Conservation (phyloP, 1,140 invertebrate genomes). For the Melanaphis sacchari region DNA sequence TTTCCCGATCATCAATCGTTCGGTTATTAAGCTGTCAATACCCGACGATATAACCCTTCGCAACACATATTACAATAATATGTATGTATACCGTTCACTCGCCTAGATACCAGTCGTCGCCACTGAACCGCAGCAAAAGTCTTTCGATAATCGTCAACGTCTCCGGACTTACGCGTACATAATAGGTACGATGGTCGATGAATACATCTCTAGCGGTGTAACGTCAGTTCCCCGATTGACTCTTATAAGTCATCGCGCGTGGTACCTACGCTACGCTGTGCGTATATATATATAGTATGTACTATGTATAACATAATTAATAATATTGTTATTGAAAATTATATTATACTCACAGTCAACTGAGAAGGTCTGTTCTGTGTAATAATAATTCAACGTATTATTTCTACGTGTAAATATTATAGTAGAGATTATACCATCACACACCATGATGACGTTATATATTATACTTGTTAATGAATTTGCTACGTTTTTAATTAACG, state of each 20-base stretch:
- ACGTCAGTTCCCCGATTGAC: neutral
- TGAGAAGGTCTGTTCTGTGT: no score
- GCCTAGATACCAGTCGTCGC: neutral
- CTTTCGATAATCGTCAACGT: neutral
- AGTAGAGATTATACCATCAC: no score
- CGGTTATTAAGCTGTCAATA: slow-evolving; percentile 57
- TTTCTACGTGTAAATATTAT: no score
- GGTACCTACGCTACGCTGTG: no score
- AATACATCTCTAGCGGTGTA: neutral
- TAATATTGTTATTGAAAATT: no score
- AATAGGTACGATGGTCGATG: no score
- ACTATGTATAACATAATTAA: no score
- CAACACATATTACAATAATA: neutral
- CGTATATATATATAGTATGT: no score
- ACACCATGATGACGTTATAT: no score
- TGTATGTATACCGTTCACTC: neutral
- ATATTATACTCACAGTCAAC: no score
- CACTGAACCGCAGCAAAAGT: neutral
- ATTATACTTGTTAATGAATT: neutral
- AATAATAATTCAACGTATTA: no score
- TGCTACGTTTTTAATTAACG: neutral
- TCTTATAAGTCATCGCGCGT: no score
- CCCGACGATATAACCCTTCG: neutral
- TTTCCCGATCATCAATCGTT: slow-evolving; percentile 39
- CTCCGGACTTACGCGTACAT: neutral